Base-by-base conservation (phyloP, 2,888 invertebrate genomes). In the Diogma glabrata region DNA sequence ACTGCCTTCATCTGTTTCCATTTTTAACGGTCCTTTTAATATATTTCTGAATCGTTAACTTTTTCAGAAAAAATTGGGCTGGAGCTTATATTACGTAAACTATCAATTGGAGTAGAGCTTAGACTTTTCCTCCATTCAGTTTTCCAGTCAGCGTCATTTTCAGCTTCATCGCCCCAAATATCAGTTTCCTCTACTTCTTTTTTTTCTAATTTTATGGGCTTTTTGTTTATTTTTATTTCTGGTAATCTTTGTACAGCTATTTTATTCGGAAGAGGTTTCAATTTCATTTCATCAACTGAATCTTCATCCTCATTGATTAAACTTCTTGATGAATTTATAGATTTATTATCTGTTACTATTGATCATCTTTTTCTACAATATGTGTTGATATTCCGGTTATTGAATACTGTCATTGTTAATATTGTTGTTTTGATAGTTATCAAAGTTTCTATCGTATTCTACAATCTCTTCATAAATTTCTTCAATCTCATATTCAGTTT, bases 141-240 rank as follows among this genome's bases (percentile, higher is more conserved):
- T 43, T 46, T 45, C 52, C 5, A 43, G 20, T 48, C 28, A 17
- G 14, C 53, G 51, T 26, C 48, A 36, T 36, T 20, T 22, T 45
- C 38, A 24, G 6, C 47, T 14, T 54, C 45, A 30, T 57, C 52
- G 45, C 50, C 48, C 28, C 53, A 55, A 45, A 60, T 57, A 33
- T 53, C 50, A 43, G 48, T 26, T 52, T 57, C 49, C 28, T 47
- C 53, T 53, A 58, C 52, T 55, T 57, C 33, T 49, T 54, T n/a
- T 47, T 60, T 56, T 52, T 62, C 60, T 12, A 60, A 55, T 20
- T 60, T 57, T 10, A 9, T n/a, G n/a, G n/a, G n/a, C n/a, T n/a
- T n/a, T n/a, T n/a, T n/a, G n/a, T 38, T 40, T 12, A 43, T 43
- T 43, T 43, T 43, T 4, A 43, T 43, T 43, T 43, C 22, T 3